Conservation (phyloP, 1,140 invertebrate genomes). For the Ceratina australensis region DNA sequence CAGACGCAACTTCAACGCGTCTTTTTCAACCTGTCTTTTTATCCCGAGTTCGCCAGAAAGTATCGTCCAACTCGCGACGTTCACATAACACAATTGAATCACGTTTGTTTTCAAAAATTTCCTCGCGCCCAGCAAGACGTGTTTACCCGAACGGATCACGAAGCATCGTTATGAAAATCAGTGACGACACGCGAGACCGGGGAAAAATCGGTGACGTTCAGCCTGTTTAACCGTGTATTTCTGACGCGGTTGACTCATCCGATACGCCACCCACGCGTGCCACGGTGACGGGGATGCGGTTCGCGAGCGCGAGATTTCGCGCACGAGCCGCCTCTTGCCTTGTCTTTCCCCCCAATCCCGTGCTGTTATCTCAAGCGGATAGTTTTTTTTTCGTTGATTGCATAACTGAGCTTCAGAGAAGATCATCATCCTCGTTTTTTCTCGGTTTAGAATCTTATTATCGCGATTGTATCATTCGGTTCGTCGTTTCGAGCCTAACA, state of each 20-base stretch:
- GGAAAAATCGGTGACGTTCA: not conserved
- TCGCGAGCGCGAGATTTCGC: not conserved
- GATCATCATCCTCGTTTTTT: not conserved
- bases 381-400: slow-evolving; percentile 5
- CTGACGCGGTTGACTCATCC: slow-evolving; percentile 66
- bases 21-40: no score
- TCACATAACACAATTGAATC: slow-evolving; percentile 1
- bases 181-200: not conserved
- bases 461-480: slow-evolving; percentile 6
- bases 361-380: slow-evolving; percentile 33
- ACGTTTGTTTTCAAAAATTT: no score
- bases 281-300: not conserved
- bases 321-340: slow-evolving; percentile 50
- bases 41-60: not conserved
- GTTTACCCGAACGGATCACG: slow-evolving; percentile 47
- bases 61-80: not conserved
- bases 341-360: slow-evolving; percentile 37
- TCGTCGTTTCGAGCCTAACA: not conserved
- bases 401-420: no score
- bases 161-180: slow-evolving; percentile 36
- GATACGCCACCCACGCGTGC: slow-evolving; percentile 61
- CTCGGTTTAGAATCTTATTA: no score
- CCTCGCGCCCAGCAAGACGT: slow-evolving; percentile 26
- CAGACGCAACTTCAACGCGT: no score
- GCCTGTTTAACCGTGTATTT: slow-evolving; percentile 55